Percentiles rank a stretch among this genome's conserved stretches.
Evolutionary conservation across 2,113 vertebrate genomes (phyloP).

Genomic region (Sylvia atricapilla): DNA sequence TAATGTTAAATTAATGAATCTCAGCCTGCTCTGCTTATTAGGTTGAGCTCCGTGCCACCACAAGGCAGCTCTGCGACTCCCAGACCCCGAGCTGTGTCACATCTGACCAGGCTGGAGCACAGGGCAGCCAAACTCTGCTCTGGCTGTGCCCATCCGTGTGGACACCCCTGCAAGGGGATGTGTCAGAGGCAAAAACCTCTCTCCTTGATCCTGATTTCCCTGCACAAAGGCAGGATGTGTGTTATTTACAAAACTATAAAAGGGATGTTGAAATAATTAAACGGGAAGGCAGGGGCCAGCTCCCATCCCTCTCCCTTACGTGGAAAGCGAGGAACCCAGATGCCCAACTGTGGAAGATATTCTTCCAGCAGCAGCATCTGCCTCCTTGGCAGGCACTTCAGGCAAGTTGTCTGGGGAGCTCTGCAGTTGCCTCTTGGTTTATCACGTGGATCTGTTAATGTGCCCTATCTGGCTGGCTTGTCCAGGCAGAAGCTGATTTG

Average conservation of each 20-base stretch:
- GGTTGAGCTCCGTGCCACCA: slow-evolving; percentile 54
- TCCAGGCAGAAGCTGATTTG: slow-evolving; percentile 65
- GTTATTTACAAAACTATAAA: slow-evolving; percentile 34
- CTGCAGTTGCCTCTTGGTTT: slow-evolving; percentile 73
- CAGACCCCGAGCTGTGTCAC: slow-evolving; percentile 41
- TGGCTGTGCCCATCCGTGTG: neutral
- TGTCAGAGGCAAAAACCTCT: neutral
- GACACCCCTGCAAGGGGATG: neutral
- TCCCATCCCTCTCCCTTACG: slow-evolving; percentile 64
- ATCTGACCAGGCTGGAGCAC: slow-evolving; percentile 47
- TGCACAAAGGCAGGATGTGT: neutral
- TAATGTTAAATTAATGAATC: slow-evolving; percentile 72
- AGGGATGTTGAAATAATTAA: slow-evolving; percentile 50
- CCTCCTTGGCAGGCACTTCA: slow-evolving; percentile 76
- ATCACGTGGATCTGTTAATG: slow-evolving; percentile 72
- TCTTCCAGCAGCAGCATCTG: slow-evolving; percentile 82
- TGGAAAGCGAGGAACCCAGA: slow-evolving; percentile 76
- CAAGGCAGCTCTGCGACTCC: slow-evolving; percentile 53
- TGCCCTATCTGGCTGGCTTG: slow-evolving; percentile 73
- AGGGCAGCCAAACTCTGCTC: slow-evolving; percentile 9
- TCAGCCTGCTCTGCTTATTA: slow-evolving; percentile 68
- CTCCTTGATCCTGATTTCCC: neutral
- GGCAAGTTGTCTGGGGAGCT: slow-evolving; percentile 73
- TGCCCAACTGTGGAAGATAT: slow-evolving; percentile 74
- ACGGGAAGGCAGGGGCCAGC: neutral